A percentile compares a stretch with the other conserved stretches of the same genome.
Conservation (phyloP, 2,797 vertebrate species). For the Myiotriccus ornatus region DNA sequence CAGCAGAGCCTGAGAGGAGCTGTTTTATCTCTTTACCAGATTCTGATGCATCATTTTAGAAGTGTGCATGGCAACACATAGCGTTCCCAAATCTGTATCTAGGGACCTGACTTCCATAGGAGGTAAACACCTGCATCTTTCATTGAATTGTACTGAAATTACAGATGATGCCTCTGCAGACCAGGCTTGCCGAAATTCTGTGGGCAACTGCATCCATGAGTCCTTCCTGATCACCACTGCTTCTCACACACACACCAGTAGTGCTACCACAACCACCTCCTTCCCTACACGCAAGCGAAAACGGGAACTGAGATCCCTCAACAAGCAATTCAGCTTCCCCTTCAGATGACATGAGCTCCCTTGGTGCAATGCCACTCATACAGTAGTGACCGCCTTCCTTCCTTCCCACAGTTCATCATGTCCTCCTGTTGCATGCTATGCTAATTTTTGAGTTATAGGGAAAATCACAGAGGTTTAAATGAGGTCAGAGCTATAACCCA, state of each 20-base stretch:
- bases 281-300: neutral
- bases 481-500: neutral
- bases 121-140: neutral
- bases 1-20: neutral
- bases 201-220: neutral
- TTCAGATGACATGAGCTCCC: slow-evolving; percentile 17
- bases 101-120: neutral
- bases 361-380: neutral
- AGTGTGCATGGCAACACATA: neutral
- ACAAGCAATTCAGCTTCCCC: slow-evolving; percentile 29
- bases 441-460: neutral
- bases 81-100: neutral
- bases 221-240: neutral
- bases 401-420: neutral
- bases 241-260: neutral
- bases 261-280: neutral
- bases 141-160: neutral
- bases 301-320: slow-evolving; percentile 15
- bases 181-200: neutral
- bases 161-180: neutral
- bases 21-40: neutral
- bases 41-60: slow-evolving; percentile 13
- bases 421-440: neutral
- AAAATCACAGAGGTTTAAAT: neutral
- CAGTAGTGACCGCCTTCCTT: neutral